Percentiles rank a stretch among this genome's conserved stretches.
Conservation (phyloP, 2,888 invertebrate genomes). For the Xylota sylvarum region DNA sequence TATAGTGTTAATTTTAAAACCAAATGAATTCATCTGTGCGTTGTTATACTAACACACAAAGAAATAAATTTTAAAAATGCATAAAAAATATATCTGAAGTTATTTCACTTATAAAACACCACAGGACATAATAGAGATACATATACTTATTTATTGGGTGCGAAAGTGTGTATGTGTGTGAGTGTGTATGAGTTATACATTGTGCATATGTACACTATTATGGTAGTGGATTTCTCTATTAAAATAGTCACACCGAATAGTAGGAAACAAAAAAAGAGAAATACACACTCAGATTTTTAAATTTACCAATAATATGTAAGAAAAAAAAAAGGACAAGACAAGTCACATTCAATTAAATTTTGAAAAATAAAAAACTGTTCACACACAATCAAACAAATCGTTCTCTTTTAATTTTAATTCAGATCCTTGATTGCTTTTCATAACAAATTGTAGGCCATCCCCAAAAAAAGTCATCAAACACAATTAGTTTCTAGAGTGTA, state of each 20-base stretch:
- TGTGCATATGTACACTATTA: conserved; percentile 21
- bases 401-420: conserved; percentile 26
- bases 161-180: not conserved
- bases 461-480: conserved; percentile 45
- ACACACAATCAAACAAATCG: conserved; percentile 40
- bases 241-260: conserved; percentile 27
- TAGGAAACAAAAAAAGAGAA: not conserved
- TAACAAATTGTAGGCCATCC: conserved; percentile 34
- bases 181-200: not conserved
- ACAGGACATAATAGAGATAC: conserved; percentile 16
- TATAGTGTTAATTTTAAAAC: conserved; percentile 16
- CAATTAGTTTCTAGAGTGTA: conserved; percentile 44
- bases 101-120: not conserved
- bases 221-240: not conserved
- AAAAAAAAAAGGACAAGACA: not conserved
- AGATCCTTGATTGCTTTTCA: conserved; percentile 49
- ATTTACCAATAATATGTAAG: not conserved
- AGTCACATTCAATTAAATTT: conserved; percentile 16
- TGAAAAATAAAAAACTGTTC: conserved; percentile 11
- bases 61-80: not conserved
- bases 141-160: conserved; percentile 1
- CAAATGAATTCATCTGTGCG: conserved; percentile 31
- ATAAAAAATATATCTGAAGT: not conserved
- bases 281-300: conserved; percentile 26
- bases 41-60: conserved; percentile 27